Evolutionary conservation across 2,888 invertebrate genomes (phyloP).

Genomic region (Cheilosia urbana): DNA sequence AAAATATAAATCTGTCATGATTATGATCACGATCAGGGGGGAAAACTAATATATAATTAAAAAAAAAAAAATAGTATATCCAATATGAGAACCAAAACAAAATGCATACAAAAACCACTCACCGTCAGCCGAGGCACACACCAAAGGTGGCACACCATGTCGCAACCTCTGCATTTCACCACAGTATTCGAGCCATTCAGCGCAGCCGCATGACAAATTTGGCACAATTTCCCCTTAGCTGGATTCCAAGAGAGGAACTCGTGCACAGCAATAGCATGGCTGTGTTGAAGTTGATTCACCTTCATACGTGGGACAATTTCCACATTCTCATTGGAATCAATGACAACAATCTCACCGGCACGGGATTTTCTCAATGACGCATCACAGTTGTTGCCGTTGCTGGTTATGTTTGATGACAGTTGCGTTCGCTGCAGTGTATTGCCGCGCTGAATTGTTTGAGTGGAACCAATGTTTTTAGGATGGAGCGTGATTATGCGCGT

Average conservation of each 20-base stretch:
- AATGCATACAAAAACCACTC: slow-evolving; percentile 65
- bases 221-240: slow-evolving; percentile 75
- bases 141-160: slow-evolving; percentile 75
- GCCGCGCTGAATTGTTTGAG: slow-evolving; percentile 69
- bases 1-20: slow-evolving; percentile 4
- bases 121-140: slow-evolving; percentile 74
- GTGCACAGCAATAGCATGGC: slow-evolving; percentile 47
- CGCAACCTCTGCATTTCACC: slow-evolving; percentile 75
- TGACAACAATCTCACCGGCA: slow-evolving; percentile 12
- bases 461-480: slow-evolving; percentile 71
- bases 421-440: slow-evolving; percentile 43
- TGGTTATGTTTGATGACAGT: slow-evolving; percentile 17
- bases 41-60: neutral
- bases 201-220: slow-evolving; percentile 76
- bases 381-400: slow-evolving; percentile 31
- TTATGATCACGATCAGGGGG: neutral
- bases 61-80: neutral
- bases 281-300: slow-evolving; percentile 28
- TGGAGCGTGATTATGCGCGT: slow-evolving; percentile 74
- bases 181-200: slow-evolving; percentile 57
- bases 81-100: neutral
- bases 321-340: slow-evolving; percentile 38
- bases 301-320: slow-evolving; percentile 5
- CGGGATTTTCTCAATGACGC: slow-evolving; percentile 26
- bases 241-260: slow-evolving; percentile 71